These are phyloP conservation scores for Nesoenas mayeri DNA, from an alignment of 2,113 vertebrate species.

Conservation along the genomic window DNA sequence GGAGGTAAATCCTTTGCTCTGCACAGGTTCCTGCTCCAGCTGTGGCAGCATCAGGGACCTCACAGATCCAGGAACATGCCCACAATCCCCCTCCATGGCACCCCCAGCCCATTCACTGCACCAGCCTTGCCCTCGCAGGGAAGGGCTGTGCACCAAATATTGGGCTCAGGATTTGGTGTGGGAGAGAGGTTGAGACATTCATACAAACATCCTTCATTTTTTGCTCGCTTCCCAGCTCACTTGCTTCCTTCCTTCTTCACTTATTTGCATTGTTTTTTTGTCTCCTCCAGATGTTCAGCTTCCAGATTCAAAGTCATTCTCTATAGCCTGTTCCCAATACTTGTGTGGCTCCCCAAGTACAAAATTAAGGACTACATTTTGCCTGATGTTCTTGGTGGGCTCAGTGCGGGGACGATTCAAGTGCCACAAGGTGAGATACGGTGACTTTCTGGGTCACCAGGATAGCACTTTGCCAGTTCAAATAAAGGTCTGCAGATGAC, in stretches of 20 bases:
- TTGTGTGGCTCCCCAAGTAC: conserved; percentile 90
- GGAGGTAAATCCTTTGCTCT: background rate
- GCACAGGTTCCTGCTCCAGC: background rate
- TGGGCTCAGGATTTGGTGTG: background rate
- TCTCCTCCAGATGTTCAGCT: conserved; percentile 80
- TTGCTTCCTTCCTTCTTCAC: background rate
- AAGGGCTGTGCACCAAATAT: background rate
- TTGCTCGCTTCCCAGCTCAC: background rate
- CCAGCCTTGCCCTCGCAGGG: background rate
- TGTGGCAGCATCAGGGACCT: background rate
- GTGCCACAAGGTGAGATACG: conserved; percentile 85
- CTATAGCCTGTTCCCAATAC: conserved; percentile 82
- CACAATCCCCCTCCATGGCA: background rate
- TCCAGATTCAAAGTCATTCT: conserved; percentile 78
- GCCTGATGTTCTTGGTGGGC: conserved; percentile 85
- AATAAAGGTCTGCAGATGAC: background rate
- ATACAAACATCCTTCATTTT: background rate
- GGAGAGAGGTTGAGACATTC: background rate
- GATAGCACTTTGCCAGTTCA: fast-evolving
- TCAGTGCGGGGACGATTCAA: conserved; percentile 90
- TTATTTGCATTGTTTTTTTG: background rate
- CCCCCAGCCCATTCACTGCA: background rate
- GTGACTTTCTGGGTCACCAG: background rate
- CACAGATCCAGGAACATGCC: background rate
- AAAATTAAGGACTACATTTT: conserved; percentile 84